Conservation (phyloP, 2,113 vertebrate species). For the Mungos mungo region DNA sequence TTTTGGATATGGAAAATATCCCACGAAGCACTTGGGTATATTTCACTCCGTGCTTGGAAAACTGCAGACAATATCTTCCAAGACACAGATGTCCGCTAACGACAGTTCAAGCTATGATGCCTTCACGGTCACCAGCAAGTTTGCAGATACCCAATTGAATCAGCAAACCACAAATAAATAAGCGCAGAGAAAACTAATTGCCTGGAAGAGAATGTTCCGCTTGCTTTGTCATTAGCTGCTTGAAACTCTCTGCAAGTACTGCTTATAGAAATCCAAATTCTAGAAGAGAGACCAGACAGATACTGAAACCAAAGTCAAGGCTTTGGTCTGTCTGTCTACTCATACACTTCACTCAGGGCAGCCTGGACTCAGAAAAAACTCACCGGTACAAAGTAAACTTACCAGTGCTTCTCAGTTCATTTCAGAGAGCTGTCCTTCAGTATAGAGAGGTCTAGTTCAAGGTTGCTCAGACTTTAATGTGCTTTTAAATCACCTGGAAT, state of each 20-base stretch:
- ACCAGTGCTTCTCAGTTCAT: neutral
- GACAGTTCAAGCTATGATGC: neutral
- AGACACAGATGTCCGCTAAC: constrained; percentile 57
- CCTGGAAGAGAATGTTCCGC: constrained; percentile 20
- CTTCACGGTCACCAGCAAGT: neutral
- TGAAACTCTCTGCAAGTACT: neutral
- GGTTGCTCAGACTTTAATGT: neutral
- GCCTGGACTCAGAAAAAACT: neutral
- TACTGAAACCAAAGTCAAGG: neutral
- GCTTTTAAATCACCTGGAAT: neutral
- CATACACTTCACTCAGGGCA: neutral
- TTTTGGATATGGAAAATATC: constrained; percentile 76
- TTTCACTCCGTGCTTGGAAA: constrained; percentile 68
- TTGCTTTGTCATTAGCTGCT: constrained; percentile 36
- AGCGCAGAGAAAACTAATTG: constrained; percentile 62
- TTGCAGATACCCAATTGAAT: constrained; percentile 37
- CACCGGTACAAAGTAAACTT: neutral
- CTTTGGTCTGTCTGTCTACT: neutral
- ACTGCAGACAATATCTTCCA: constrained; percentile 51
- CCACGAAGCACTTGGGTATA: constrained; percentile 51
- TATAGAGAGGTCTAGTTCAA: neutral
- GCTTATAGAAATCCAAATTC: constrained; percentile 33
- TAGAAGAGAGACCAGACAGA: neutral
- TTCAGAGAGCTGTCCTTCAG: neutral
- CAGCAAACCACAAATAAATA: constrained; percentile 53